phyloP scores from a whole-genome alignment of 2,797 vertebrate species.

The Gypaetus barbatus region DNA sequence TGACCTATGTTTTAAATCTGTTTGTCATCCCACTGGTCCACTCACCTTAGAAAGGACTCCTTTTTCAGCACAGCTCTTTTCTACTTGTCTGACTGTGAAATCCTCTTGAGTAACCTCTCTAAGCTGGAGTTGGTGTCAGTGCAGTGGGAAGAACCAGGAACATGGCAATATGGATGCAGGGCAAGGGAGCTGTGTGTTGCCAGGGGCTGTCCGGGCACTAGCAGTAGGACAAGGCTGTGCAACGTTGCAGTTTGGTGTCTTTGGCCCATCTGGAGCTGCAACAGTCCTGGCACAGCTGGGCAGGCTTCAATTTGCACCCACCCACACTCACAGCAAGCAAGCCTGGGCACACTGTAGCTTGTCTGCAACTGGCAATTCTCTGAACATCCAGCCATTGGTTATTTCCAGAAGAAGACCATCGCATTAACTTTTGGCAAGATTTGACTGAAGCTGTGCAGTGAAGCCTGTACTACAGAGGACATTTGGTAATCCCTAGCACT shows the following conservation, averaged over 20 bases:
- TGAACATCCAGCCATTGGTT: background rate
- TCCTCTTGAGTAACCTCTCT: fast-evolving
- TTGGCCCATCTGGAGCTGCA: background rate
- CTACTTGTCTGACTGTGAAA: background rate
- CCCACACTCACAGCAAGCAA: background rate
- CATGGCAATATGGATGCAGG: fast-evolving
- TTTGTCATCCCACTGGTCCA: background rate
- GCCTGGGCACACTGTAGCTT: background rate
- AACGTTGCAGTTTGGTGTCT: background rate
- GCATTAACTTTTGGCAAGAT: background rate
- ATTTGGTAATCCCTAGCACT: background rate
- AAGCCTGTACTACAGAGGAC: background rate
- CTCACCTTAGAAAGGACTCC: background rate
- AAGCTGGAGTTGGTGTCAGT: background rate
- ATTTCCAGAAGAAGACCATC: background rate
- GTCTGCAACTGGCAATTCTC: background rate
- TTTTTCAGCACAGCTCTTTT: background rate
- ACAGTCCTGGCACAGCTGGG: background rate
- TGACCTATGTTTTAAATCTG: background rate
- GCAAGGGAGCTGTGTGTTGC: background rate
- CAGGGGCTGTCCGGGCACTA: background rate
- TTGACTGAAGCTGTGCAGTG: background rate
- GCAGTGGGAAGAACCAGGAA: background rate
- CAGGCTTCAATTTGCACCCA: background rate
- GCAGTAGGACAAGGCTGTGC: background rate